Percentiles rank a stretch among this genome's conserved stretches.
These are phyloP conservation scores for Aulostomus chinensis DNA, from an alignment of 2,797 vertebrate genomes.

Conservation along the genomic window DNA sequence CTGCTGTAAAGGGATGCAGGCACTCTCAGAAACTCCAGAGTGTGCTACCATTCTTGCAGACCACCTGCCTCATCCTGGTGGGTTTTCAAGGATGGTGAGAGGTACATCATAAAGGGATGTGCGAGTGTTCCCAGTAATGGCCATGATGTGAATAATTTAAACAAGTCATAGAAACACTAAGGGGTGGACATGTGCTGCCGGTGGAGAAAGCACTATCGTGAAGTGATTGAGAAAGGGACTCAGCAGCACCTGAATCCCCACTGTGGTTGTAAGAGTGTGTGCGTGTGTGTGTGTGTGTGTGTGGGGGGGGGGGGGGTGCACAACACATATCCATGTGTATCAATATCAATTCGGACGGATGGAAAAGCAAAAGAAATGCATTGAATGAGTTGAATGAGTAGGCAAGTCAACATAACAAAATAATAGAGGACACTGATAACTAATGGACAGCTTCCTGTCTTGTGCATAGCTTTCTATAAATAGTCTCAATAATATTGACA, in stretches of 20 bases:
- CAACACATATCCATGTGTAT: not conserved
- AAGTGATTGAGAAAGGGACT: constrained; percentile 53
- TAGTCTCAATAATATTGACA: constrained; percentile 46
- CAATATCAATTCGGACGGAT: constrained; percentile 10
- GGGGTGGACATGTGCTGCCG: constrained; percentile 47
- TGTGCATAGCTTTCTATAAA: constrained; percentile 54
- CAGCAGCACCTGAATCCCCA: constrained; percentile 18
- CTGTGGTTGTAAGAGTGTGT: constrained; percentile 17
- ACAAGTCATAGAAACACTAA: constrained; percentile 51
- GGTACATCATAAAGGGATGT: constrained; percentile 20
- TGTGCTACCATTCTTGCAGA: constrained; percentile 37
- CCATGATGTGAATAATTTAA: constrained; percentile 76
- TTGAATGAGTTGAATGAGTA: constrained; percentile 19
- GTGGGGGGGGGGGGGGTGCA: constrained; percentile 8
- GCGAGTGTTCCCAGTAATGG: constrained; percentile 55
- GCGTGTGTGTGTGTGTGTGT: too few species aligned
- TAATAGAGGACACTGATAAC: constrained; percentile 52
- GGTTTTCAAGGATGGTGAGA: constrained; percentile 31
- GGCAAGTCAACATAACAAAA: constrained; percentile 34
- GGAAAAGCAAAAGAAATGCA: constrained; percentile 18
- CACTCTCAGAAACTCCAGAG: constrained; percentile 28
- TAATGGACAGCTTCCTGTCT: constrained; percentile 58
- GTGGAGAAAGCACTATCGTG: constrained; percentile 49
- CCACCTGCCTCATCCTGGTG: constrained; percentile 63
- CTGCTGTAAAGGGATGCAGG: constrained; percentile 30